These are phyloP conservation scores for Diachrysia chrysitis DNA, from an alignment of 2,888 invertebrate species.

Conservation along the genomic window DNA sequence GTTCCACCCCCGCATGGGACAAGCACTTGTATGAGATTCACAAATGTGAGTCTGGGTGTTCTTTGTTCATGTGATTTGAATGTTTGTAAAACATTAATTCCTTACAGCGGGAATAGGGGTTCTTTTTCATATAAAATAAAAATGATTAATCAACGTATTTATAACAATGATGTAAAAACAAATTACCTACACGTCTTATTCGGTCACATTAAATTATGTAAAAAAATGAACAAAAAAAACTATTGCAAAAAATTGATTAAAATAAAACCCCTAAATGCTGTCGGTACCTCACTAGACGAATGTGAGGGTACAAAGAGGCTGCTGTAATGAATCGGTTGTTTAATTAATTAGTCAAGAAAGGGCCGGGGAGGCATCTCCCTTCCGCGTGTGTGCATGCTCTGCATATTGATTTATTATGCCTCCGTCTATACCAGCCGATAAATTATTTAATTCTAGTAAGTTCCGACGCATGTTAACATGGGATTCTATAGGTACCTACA, in stretches of 20 bases:
- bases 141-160: no score
- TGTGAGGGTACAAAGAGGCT: conserved; percentile 88
- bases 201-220: no score
- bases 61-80: no score
- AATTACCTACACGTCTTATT: no score
- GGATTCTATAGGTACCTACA: conserved; percentile 57
- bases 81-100: no score
- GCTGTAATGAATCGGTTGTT: conserved; percentile 93
- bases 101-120: no score
- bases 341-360: conserved; percentile 92
- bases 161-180: no score
- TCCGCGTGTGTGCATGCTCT: conserved; percentile 84
- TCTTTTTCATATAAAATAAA: no score
- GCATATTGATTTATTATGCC: conserved; percentile 89
- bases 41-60: no score
- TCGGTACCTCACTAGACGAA: conserved; percentile 83
- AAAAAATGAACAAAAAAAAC: no score
- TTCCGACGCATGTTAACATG: conserved; percentile 79
- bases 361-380: conserved; percentile 72
- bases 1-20: no score
- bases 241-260: conserved; percentile 1
- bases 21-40: no score
- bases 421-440: conserved; percentile 80
- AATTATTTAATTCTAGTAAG: conserved; percentile 88
- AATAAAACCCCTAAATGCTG: conserved; percentile 58